Evolutionary conservation across 2,113 vertebrate species (phyloP).

Genomic region (Acrocephalus arundinaceus): DNA sequence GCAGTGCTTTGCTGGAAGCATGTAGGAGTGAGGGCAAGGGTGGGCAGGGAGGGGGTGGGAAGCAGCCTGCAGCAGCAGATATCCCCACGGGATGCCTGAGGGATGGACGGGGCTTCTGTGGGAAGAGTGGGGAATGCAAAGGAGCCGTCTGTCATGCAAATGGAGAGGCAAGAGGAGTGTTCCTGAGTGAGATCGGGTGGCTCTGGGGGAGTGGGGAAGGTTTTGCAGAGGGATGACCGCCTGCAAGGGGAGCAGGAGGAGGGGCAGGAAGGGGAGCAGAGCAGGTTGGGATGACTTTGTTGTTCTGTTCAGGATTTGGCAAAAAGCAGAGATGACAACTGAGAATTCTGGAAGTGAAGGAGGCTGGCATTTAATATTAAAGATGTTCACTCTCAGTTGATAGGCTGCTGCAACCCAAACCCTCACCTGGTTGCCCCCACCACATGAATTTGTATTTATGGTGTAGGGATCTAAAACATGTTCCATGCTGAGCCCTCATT

Average conservation of each 20-base stretch:
- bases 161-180: neutral
- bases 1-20: neutral
- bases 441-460: neutral
- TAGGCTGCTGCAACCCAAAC: neutral
- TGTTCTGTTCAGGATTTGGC: neutral
- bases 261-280: neutral
- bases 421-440: neutral
- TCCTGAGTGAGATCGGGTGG: neutral
- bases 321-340: neutral
- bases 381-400: neutral
- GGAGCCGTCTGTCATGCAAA: conserved; percentile 19
- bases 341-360: neutral
- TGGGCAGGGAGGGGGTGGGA: neutral
- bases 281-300: neutral
- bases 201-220: neutral
- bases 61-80: neutral
- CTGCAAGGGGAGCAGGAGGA: neutral
- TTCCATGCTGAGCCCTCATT: neutral
- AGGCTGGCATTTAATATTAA: neutral
- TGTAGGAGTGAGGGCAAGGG: neutral
- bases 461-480: neutral
- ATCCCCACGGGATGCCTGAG: neutral
- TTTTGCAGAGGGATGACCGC: neutral
- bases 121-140: neutral
- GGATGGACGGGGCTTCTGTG: neutral